Evolutionary conservation across 1,140 invertebrate genomes (phyloP).

Genomic region (Nomia melanderi): DNA sequence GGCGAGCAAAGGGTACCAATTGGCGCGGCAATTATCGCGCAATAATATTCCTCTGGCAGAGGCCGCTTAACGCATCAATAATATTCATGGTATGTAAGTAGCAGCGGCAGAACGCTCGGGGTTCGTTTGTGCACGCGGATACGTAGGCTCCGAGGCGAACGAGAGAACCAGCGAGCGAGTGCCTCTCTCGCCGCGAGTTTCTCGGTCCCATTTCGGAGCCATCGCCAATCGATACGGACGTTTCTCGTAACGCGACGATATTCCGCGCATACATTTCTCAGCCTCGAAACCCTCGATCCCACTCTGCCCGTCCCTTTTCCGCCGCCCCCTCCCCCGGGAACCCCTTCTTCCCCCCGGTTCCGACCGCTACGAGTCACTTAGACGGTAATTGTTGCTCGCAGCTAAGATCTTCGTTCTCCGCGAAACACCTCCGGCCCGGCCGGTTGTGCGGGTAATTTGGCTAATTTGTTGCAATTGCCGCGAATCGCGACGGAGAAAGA

Average conservation of each 20-base stretch:
- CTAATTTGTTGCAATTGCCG: conserved; percentile 62
- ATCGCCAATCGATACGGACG: conserved; percentile 51
- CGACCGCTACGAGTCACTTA: conserved; percentile 38
- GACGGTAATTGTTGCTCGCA: conserved; percentile 36
- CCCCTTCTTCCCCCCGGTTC: not conserved
- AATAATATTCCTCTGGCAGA: conserved; percentile 56
- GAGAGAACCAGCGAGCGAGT: not conserved
- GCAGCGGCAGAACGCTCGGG: not conserved
- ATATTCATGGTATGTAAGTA: conserved; percentile 60
- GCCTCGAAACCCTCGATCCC: not conserved
- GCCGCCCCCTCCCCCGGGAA: not conserved
- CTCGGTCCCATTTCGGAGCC: conserved; percentile 42
- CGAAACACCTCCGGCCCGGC: conserved; percentile 25
- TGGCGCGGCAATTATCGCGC: conserved; percentile 58
- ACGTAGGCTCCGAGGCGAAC: not conserved
- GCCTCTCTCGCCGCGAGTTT: no score
- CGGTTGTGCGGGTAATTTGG: conserved; percentile 52
- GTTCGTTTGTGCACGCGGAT: not conserved
- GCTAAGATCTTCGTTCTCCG: conserved; percentile 29
- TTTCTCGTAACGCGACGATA: conserved; percentile 47
- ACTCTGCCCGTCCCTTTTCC: not conserved
- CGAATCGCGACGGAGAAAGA: conserved; percentile 44
- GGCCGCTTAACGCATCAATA: conserved; percentile 60
- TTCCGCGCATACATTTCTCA: conserved; percentile 17
- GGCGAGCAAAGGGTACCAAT: conserved; percentile 41